Evolutionary conservation across 2,888 invertebrate genomes (phyloP).

Genomic region (Melinaea menophilus): DNA sequence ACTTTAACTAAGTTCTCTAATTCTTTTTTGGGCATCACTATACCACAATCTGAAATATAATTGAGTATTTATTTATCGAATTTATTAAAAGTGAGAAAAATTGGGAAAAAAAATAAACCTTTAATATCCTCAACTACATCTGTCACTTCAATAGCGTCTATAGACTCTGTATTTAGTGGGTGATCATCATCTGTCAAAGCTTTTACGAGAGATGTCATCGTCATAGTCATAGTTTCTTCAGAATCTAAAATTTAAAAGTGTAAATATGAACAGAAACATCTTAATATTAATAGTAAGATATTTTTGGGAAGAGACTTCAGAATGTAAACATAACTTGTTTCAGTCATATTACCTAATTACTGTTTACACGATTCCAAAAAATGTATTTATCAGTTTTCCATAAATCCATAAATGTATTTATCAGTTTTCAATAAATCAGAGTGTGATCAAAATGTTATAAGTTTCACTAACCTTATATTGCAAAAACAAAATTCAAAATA

Average conservation of each 20-base stretch:
- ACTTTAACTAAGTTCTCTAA: constrained; percentile 44
- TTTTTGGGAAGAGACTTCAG: neutral
- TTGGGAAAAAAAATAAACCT: constrained; percentile 40
- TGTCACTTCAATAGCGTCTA: constrained; percentile 45
- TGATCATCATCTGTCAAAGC: constrained; percentile 51
- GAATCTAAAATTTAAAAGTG: constrained; percentile 44
- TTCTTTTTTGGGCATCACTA: constrained; percentile 45
- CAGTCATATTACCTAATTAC: too few relatives aligned
- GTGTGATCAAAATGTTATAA: neutral
- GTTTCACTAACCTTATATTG: neutral
- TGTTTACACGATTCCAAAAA: too few relatives aligned
- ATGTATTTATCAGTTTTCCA: too few relatives aligned
- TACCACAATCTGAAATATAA: constrained; percentile 51
- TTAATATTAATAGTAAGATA: neutral
- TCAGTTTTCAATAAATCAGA: too few relatives aligned
- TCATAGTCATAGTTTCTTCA: constrained; percentile 62
- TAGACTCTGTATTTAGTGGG: constrained; percentile 46
- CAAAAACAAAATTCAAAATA: neutral
- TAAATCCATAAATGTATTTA: too few relatives aligned
- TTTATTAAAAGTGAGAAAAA: too few relatives aligned
- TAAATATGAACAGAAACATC: neutral
- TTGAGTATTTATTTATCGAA: neutral
- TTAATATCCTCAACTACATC: constrained; percentile 55
- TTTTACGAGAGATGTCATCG: constrained; percentile 62
- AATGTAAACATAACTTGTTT: too few relatives aligned